Evolutionary conservation across 1,140 invertebrate genomes (phyloP).

Genomic region (Dinothrombium tinctorium): DNA sequence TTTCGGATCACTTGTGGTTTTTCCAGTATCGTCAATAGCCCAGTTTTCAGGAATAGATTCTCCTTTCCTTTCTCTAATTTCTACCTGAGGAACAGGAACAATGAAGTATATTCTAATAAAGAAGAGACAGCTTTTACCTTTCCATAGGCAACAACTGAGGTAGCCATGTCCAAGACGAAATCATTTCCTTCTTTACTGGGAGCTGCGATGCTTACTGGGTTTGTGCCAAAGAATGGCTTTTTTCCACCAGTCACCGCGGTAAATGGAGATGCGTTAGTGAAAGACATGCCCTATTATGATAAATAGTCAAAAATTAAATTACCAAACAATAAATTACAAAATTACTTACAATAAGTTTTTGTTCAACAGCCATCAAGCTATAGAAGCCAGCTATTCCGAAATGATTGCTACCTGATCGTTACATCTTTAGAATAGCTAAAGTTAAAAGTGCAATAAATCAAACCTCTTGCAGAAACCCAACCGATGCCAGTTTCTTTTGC

Average conservation of each 20-base stretch:
- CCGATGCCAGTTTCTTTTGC: constrained; percentile 57
- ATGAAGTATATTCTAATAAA: too few relatives aligned
- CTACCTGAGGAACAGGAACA: constrained; percentile 53
- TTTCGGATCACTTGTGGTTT: constrained; percentile 7
- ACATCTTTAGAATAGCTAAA: too few relatives aligned
- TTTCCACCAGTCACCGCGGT: constrained; percentile 60
- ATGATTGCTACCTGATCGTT: constrained; percentile 67
- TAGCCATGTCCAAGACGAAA: constrained; percentile 83
- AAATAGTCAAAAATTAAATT: too few relatives aligned
- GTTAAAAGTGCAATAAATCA: too few relatives aligned
- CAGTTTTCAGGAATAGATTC: constrained; percentile 50
- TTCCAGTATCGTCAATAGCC: constrained; percentile 47
- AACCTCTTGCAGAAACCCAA: constrained; percentile 55
- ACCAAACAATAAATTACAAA: too few relatives aligned
- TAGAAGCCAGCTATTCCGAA: constrained; percentile 80
- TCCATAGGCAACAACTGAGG: constrained; percentile 56
- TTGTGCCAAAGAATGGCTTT: constrained; percentile 56
- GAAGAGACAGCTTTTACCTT: too few relatives aligned
- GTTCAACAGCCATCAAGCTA: constrained; percentile 41
- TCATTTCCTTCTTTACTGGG: constrained; percentile 28
- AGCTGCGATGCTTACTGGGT: constrained; percentile 62
- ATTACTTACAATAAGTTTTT: constrained; percentile 37
- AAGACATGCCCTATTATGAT: not conserved
- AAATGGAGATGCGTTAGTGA: constrained; percentile 39
- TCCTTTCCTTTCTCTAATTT: constrained; percentile 46